phyloP scores from a whole-genome alignment of 2,888 invertebrate genomes.

The Caenorhabditis sp. region DNA sequence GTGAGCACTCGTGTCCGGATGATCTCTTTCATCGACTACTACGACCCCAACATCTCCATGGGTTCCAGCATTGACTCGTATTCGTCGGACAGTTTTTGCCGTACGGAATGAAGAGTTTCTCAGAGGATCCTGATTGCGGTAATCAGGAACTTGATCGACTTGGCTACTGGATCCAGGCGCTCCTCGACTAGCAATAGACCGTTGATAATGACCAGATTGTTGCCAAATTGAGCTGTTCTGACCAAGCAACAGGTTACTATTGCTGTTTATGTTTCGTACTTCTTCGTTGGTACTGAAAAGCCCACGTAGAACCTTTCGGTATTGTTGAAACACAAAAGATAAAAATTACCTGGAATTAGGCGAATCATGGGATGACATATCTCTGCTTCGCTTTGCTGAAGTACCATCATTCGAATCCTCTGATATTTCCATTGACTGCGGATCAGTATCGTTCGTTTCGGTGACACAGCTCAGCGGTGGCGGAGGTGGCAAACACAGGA shows the following conservation, averaged over 20 bases:
- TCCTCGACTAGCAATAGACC: background rate
- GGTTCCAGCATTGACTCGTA: conserved; percentile 57
- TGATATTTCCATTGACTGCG: conserved; percentile 25
- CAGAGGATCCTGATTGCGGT: conserved; percentile 8
- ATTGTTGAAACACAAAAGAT: no score
- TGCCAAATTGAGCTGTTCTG: conserved; percentile 43
- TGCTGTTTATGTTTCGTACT: conserved; percentile 55
- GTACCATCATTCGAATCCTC: conserved; percentile 74
- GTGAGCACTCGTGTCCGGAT: background rate
- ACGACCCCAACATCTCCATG: conserved; percentile 59
- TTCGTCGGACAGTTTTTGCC: conserved; percentile 49
- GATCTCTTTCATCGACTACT: conserved; percentile 51
- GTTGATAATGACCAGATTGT: conserved; percentile 11
- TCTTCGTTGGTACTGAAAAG: conserved; percentile 68
- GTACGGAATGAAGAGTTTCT: conserved; percentile 4
- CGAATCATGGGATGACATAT: conserved; percentile 76
- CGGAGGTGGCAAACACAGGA: conserved; percentile 45
- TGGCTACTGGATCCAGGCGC: background rate
- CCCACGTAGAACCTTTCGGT: no score
- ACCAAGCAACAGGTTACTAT: conserved; percentile 22
- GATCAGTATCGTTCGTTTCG: background rate
- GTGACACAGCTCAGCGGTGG: background rate
- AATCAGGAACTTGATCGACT: conserved; percentile 8
- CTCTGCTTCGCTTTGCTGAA: conserved; percentile 76
- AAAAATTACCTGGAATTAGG: conserved; percentile 66